phyloP scores from a whole-genome alignment of 2,113 vertebrate species.

The Anarhynchus alexandrinus region DNA sequence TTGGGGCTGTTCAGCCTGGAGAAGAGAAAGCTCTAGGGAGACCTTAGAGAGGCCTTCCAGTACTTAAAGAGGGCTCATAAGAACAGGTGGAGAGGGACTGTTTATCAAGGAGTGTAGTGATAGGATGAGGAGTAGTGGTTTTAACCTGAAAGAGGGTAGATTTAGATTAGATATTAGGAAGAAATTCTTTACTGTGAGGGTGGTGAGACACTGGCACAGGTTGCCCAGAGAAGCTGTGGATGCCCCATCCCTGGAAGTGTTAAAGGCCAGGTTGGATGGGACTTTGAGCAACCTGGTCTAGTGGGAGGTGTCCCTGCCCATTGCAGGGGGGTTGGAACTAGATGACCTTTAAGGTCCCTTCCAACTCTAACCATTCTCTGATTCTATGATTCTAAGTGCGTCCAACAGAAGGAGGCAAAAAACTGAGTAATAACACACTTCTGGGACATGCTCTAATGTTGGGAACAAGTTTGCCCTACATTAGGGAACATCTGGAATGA shows the following conservation, averaged over 20 bases:
- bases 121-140: background rate
- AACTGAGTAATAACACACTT: background rate
- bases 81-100: background rate
- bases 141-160: background rate
- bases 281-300: background rate
- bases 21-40: background rate
- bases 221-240: background rate
- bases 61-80: background rate
- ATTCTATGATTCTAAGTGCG: background rate
- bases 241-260: background rate
- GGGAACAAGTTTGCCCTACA: background rate
- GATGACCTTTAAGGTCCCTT: background rate
- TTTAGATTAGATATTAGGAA: background rate
- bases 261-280: background rate
- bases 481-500: background rate
- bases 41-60: too few species aligned
- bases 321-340: background rate
- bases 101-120: background rate
- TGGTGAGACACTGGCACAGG: background rate
- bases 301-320: background rate
- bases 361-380: background rate
- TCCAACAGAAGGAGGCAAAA: background rate
- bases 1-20: background rate
- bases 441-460: background rate
- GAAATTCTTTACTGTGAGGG: background rate